Evolutionary conservation across 2,113 vertebrate genomes (phyloP), one percentile per base, ranked within the genome.

Genomic region (Pitta sordida): DNA sequence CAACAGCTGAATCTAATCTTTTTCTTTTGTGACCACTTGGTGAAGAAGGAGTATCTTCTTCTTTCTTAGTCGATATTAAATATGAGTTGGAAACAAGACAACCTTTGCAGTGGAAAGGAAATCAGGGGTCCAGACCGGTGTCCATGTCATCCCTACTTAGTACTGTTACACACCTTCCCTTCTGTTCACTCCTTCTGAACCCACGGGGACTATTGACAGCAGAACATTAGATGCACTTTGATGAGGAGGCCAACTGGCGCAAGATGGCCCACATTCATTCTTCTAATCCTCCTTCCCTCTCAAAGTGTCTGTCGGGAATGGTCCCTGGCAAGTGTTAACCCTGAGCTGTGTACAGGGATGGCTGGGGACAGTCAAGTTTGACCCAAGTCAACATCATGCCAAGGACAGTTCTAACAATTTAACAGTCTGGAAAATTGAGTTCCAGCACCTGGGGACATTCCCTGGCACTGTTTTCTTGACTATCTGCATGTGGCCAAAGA

Each of bases 361-460:
- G 85, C 85, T 91, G 63, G 58, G 75, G 51, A 90, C 63, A 73
- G 29, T 37, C 7, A 1, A 55, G 41, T 59, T 93, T 93, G 92
- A 93, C 95, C 85, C 82, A 96, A 95, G 68, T 78, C 67, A 93
- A 58, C 77, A 58, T 34, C 53, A 5, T 80, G 90, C 74, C 84
- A 91, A 59, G 34, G 37, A 49, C 78, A 1, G 3, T 83, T 94
- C 79, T 83, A 91, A 65, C 84, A 64, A 83, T 90, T 91, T 94
- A 91, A 94, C 93, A 86, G n/a, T 43, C 79, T 0, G 7, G 79
- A 88, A 95, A 96, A 96, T 68, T 88, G 92, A 94, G 79, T 79
- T 91, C 29, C 59, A 67, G 90, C 90, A 96, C 88, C 90, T 80
- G 85, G 93, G 93, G 76, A 95, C 0, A 0, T 65, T 96, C 79